phyloP scores from a whole-genome alignment of 1,140 invertebrate genomes.

The Bombus superbus region DNA sequence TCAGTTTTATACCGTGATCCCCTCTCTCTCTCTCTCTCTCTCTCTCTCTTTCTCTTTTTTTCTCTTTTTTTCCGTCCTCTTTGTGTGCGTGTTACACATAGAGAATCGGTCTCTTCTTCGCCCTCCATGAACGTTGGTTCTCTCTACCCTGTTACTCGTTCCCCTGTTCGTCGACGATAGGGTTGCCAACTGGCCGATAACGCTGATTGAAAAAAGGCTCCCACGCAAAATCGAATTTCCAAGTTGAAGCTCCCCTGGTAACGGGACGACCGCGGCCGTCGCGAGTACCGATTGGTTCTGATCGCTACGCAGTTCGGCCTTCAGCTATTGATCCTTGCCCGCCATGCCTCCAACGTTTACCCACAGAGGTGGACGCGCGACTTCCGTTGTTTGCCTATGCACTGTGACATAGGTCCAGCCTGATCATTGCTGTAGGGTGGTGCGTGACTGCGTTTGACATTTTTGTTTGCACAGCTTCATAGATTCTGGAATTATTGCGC shows the following conservation, averaged over 20 bases:
- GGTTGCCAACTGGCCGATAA: constrained; percentile 76
- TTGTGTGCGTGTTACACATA: neutral
- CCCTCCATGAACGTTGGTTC: neutral
- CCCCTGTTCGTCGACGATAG: constrained; percentile 63
- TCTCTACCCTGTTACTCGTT: constrained; percentile 68
- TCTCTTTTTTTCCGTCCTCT: neutral
- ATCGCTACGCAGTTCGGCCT: constrained; percentile 47
- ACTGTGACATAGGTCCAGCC: neutral
- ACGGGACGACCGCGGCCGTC: constrained; percentile 63
- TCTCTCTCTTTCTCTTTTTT: neutral
- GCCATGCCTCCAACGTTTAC: neutral
- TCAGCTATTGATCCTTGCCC: constrained; percentile 50
- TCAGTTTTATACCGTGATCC: constrained; percentile 56
- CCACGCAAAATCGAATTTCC: constrained; percentile 73
- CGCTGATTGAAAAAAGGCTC: constrained; percentile 76
- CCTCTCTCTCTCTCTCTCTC: neutral
- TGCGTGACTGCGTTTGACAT: neutral
- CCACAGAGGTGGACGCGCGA: neutral
- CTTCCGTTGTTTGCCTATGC: neutral
- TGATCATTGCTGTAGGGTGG: neutral
- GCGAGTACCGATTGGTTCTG: constrained; percentile 57
- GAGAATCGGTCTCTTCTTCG: constrained; percentile 15
- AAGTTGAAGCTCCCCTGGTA: constrained; percentile 59
- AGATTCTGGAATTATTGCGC: neutral
- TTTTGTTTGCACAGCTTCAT: neutral